Percentiles rank a stretch among this genome's conserved stretches.
Evolutionary conservation across 2,113 vertebrate species (phyloP).

Genomic region (Spea bombifrons): DNA sequence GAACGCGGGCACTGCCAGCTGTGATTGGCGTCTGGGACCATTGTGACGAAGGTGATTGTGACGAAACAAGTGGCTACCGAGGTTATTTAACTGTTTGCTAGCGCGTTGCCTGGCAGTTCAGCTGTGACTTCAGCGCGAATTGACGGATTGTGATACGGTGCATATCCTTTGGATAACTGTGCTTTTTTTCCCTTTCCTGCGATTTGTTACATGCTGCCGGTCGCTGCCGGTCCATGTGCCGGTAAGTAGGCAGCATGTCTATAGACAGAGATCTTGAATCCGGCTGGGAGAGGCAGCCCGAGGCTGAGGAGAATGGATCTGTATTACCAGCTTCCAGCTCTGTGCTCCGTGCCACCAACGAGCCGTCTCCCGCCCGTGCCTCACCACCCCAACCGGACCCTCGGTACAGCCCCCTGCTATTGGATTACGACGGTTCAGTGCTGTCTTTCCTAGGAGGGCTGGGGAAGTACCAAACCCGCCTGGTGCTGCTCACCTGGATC

Average conservation of each 20-base stretch:
- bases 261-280: constrained; percentile 67
- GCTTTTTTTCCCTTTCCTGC: constrained; percentile 1
- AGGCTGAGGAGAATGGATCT: constrained; percentile 67
- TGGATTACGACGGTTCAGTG: constrained; percentile 86
- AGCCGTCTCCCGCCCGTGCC: constrained; percentile 38
- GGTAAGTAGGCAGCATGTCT: constrained; percentile 61
- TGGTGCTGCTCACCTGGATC: constrained; percentile 94
- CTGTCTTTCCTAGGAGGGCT: constrained; percentile 89
- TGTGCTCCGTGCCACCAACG: constrained; percentile 44
- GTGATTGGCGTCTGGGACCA: neutral
- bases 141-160: too few relatives aligned
- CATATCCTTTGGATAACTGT: neutral
- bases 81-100: too few relatives aligned
- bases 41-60: too few relatives aligned
- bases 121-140: too few relatives aligned
- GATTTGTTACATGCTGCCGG: constrained; percentile 27
- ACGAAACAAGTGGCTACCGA: too few relatives aligned
- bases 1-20: neutral
- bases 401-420: constrained; percentile 71
- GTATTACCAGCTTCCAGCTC: constrained; percentile 58
- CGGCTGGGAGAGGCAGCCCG: constrained; percentile 53
- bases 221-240: constrained; percentile 36
- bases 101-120: too few relatives aligned
- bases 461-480: constrained; percentile 79
- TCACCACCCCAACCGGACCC: constrained; percentile 50